Conservation (phyloP, 2,888 invertebrate genomes). For the Hydriomena furcata region DNA sequence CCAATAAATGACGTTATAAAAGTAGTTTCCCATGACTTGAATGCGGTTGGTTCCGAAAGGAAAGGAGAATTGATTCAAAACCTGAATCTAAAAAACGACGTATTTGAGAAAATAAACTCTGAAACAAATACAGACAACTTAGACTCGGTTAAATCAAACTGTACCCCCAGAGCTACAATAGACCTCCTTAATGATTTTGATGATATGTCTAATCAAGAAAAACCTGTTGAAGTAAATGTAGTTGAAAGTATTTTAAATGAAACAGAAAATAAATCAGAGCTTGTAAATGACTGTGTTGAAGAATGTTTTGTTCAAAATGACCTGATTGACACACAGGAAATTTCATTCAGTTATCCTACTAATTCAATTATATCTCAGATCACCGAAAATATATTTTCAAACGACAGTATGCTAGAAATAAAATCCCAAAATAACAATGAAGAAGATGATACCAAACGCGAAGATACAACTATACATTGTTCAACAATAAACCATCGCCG, state of each 20-base stretch:
- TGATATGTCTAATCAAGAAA: background rate
- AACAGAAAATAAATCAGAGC: constrained; percentile 3
- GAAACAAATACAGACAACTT: background rate
- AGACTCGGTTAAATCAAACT: background rate
- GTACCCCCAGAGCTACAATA: background rate
- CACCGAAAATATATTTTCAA: constrained; percentile 12
- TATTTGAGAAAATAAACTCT: background rate
- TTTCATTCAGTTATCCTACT: constrained; percentile 18
- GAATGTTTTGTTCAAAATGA: constrained; percentile 11
- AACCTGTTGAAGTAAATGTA: constrained; percentile 2
- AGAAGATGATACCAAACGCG: constrained; percentile 3
- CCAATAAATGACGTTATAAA: no score
- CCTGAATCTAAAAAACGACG: background rate
- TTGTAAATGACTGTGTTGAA: constrained; percentile 6
- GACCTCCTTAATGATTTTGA: constrained; percentile 1
- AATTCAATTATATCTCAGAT: constrained; percentile 22
- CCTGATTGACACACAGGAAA: constrained; percentile 9
- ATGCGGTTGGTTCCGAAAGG: background rate
- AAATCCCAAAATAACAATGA: constrained; percentile 5
- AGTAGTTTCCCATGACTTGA: background rate
- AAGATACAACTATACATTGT: constrained; percentile 10
- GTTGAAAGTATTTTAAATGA: background rate
- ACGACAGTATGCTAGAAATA: constrained; percentile 1
- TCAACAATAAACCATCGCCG: constrained; percentile 29
- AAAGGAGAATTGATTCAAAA: background rate